Evolutionary conservation across 2,113 vertebrate genomes (phyloP).

Genomic region (Passerina amoena): DNA sequence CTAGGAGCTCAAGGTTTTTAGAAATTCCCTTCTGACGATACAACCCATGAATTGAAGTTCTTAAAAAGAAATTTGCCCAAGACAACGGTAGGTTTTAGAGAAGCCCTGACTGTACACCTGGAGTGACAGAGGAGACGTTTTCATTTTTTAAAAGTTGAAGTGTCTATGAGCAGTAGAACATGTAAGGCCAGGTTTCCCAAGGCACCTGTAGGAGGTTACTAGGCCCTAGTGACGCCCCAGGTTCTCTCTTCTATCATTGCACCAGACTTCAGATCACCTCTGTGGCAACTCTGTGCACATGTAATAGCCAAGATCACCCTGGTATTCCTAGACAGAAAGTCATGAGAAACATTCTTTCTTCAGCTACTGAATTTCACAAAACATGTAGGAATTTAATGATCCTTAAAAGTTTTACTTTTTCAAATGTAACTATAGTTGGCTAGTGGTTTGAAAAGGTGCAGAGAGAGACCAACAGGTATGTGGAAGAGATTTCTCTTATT

Average conservation of each 20-base stretch:
- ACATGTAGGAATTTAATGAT: not conserved
- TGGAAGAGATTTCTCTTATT: not conserved
- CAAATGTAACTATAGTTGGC: not conserved
- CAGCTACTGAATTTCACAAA: not conserved
- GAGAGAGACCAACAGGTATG: not conserved
- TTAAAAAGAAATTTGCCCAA: not conserved
- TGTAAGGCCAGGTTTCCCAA: not conserved
- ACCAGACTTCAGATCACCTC: not conserved
- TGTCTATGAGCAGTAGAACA: not conserved
- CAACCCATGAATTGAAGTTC: not conserved
- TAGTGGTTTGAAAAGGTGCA: not conserved
- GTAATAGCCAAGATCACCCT: not conserved
- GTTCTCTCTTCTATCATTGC: not conserved
- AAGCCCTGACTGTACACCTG: not conserved
- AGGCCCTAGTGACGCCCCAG: not conserved
- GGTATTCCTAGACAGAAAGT: not conserved
- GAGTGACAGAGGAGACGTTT: not conserved
- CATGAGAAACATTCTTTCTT: not conserved
- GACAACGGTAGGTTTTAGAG: not conserved
- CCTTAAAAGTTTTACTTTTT: not conserved
- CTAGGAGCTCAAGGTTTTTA: not conserved
- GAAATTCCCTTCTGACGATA: not conserved
- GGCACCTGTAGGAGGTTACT: not conserved
- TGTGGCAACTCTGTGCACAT: rapidly evolving
- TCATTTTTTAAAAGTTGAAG: not conserved